Evolutionary conservation across 2,113 vertebrate species (phyloP).

Genomic region (Cheilinus undulatus): DNA sequence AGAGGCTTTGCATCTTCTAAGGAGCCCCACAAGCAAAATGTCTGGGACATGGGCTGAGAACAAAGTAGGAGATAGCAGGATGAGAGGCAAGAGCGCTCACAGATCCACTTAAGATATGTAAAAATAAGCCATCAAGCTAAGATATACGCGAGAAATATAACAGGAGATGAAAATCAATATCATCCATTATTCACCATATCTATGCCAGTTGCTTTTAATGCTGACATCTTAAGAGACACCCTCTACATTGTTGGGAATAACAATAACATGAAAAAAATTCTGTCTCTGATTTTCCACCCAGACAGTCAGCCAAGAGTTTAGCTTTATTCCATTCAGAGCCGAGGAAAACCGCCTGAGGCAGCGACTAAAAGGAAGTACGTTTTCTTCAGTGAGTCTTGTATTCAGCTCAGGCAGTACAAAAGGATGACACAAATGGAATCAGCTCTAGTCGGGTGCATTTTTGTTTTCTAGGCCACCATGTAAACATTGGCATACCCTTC

Average conservation of each 20-base stretch:
- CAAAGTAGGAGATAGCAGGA: slow-evolving; percentile 1
- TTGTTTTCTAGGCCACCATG: slow-evolving; percentile 17
- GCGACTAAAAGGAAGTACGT: not conserved
- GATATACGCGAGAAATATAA: slow-evolving; percentile 20
- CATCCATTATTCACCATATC: slow-evolving; percentile 49
- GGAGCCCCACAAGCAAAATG: slow-evolving; percentile 13
- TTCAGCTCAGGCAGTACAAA: slow-evolving; percentile 14
- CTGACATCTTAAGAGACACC: slow-evolving; percentile 25
- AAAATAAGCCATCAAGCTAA: slow-evolving; percentile 35
- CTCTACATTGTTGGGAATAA: slow-evolving; percentile 41
- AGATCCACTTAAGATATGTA: slow-evolving; percentile 58
- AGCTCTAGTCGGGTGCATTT: slow-evolving; percentile 14
- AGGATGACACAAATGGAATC: slow-evolving; percentile 27
- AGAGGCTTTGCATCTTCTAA: slow-evolving; percentile 10
- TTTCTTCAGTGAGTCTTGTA: slow-evolving; percentile 35
- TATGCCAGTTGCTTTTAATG: slow-evolving; percentile 27
- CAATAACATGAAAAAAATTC: slow-evolving; percentile 18
- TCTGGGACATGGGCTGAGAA: slow-evolving; percentile 27
- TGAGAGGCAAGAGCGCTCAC: slow-evolving; percentile 22
- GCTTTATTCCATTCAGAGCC: slow-evolving; percentile 35
- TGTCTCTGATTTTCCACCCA: slow-evolving; percentile 27
- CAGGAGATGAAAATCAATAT: slow-evolving; percentile 48
- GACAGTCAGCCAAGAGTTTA: slow-evolving; percentile 29
- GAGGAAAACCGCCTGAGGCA: not conserved
- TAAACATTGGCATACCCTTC: slow-evolving; percentile 15